A percentile compares a stretch with the other conserved stretches of the same genome.
phyloP scores from a whole-genome alignment of 2,113 vertebrate species.

The Cryptomyrus ogoouensis region DNA sequence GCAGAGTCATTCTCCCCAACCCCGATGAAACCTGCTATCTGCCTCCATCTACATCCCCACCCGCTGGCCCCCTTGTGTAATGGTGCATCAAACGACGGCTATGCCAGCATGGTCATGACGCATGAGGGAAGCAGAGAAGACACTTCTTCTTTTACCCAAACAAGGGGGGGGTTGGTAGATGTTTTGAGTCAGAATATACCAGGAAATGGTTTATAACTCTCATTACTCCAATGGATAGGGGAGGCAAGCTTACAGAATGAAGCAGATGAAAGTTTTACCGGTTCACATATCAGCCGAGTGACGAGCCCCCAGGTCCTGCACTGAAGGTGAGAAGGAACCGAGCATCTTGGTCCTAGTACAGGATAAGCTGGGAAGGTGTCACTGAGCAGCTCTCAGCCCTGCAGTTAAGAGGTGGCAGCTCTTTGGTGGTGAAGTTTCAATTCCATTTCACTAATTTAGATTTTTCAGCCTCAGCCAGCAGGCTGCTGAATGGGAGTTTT shows the following conservation, averaged over 20 bases:
- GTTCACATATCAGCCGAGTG: not conserved
- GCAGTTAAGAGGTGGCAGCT: not conserved
- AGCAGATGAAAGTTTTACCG: not conserved
- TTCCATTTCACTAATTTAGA: not conserved
- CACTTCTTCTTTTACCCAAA: not conserved
- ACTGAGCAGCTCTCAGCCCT: not conserved
- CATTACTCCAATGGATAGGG: not conserved
- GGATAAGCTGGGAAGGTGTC: not conserved
- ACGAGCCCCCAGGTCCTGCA: not conserved
- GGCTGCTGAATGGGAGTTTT: not conserved
- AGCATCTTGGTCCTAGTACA: not conserved
- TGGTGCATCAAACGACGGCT: not conserved
- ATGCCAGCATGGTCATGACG: not conserved
- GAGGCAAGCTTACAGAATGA: not conserved
- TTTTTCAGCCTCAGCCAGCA: not conserved
- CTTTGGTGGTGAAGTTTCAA: not conserved
- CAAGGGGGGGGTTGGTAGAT: not conserved
- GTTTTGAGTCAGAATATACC: not conserved
- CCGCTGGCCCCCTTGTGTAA: not conserved
- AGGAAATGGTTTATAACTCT: not conserved
- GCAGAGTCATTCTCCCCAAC: not conserved
- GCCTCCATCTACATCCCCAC: not conserved
- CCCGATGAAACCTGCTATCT: not conserved
- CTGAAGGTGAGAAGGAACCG: not conserved
- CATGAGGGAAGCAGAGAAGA: not conserved